These are phyloP conservation scores for Pardosa pseudoannulata DNA, from an alignment of 2,888 invertebrate genomes.

Conservation along the genomic window DNA sequence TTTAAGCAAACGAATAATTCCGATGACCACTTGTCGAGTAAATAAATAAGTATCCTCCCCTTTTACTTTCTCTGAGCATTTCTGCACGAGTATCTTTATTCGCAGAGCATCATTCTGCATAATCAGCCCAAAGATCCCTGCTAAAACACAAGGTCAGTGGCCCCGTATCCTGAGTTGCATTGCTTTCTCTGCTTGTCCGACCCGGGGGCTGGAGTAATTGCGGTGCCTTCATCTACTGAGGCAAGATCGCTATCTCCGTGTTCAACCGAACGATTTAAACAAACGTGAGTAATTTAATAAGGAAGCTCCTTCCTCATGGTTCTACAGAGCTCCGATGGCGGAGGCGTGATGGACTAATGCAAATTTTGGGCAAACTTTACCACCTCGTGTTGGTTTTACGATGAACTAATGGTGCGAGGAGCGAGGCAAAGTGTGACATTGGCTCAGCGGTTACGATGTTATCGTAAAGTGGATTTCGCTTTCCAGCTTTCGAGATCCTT, in stretches of 20 bases:
- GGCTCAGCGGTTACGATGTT: background rate
- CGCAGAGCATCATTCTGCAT: too few species aligned
- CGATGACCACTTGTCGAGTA: too few species aligned
- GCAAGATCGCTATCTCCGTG: background rate
- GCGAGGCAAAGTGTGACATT: background rate
- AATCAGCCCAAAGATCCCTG: too few species aligned
- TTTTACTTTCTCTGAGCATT: too few species aligned
- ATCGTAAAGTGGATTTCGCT: background rate
- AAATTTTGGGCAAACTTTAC: background rate
- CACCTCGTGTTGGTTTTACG: constrained; percentile 6
- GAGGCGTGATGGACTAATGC: constrained; percentile 12
- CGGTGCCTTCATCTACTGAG: background rate
- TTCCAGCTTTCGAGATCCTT: background rate
- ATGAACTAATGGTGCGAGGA: background rate
- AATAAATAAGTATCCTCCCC: too few species aligned
- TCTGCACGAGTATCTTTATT: too few species aligned
- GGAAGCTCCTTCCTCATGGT: background rate
- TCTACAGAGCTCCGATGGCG: background rate
- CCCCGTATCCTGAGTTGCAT: background rate
- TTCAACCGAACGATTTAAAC: constrained; percentile 9
- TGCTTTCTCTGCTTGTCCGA: background rate
- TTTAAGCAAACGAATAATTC: too few species aligned
- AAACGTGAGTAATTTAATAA: constrained; percentile 19
- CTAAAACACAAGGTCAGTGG: background rate
- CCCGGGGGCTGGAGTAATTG: background rate